Base-by-base conservation (phyloP, 2,113 vertebrate genomes). In the Stictonetta naevosa region DNA sequence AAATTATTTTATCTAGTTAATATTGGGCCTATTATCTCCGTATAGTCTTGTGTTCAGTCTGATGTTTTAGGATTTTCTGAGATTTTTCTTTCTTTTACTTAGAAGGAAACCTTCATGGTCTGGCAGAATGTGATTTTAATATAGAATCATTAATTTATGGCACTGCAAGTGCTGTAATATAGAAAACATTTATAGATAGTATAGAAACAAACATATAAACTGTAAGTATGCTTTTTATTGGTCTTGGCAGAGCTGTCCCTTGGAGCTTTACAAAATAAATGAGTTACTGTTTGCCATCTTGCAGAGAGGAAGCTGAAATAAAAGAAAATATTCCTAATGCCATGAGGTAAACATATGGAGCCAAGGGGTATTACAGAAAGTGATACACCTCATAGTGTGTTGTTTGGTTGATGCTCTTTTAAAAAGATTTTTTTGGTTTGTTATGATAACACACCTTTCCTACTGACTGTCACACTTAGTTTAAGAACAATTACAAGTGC, bases 191-290 rank as follows among this genome's bases (percentile, higher is more conserved):
- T 94, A 83, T 67, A 81, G 42, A 66, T 46, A 63, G 60, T 44
- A 68, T 15, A 55, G n/a, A 28, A 68, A 67, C 38, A 58, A 96
- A 73, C 78, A 46, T 77, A 40, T 68, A 64, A 72, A 75, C 16
- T 64, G 3, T 77, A 82, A 83, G 34, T 74, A 21, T 84, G 44
- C 50, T 64, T 64, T 93, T 95, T 95, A 96, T 86, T 94, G 91
- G 73, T 68, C 92, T 96, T 84, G 79, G n/a, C 80, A 92, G 69
- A 90, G 34, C 71, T 93, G 56, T 90, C 4, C n/a, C 74, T 96
- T 95, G 87, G 78, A 95, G 75, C n/a, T 86, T 86, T 69, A 87
- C n/a, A 90, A 96, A 97, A 95, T 88, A 91, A 96, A 95, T 84
- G 77, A 93, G 80, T 90, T 92, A 79, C 60, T 82, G 77, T 67